phyloP scores from a whole-genome alignment of 2,113 vertebrate genomes.

The Saccopteryx bilineata region DNA sequence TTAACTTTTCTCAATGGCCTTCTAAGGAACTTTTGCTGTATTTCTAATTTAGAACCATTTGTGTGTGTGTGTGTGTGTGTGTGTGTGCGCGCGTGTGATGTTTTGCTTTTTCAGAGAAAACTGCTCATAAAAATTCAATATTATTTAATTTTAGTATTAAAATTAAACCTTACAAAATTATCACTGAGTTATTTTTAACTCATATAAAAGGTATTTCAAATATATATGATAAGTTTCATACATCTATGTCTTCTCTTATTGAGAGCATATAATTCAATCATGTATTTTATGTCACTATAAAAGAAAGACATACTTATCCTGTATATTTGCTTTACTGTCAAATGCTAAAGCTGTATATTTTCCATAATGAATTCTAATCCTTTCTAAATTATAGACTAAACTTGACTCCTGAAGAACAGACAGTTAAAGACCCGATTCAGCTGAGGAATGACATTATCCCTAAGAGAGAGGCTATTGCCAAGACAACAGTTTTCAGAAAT shows the following conservation, averaged over 20 bases:
- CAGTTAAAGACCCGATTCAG: neutral
- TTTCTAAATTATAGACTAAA: neutral
- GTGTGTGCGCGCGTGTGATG: too few relatives aligned
- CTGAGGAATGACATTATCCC: neutral
- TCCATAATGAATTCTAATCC: neutral
- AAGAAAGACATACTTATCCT: neutral
- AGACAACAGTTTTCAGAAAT: neutral
- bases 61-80: neutral
- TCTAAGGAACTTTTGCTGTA: neutral
- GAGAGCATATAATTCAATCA: neutral
- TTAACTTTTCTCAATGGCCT: slow-evolving; percentile 40
- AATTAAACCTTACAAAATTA: neutral
- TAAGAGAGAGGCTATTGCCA: neutral
- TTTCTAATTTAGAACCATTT: slow-evolving; percentile 7
- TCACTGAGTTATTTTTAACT: neutral
- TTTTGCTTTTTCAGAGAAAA: slow-evolving; percentile 38
- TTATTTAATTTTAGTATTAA: neutral
- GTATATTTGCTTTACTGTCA: neutral
- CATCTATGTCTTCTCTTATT: neutral
- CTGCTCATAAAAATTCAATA: accelerated
- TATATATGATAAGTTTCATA: neutral
- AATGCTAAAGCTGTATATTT: neutral
- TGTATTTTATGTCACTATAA: neutral
- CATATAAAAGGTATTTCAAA: neutral
- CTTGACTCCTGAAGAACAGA: neutral